Base-by-base conservation (phyloP, 1,140 invertebrate genomes). In the Cydia strobilella region DNA sequence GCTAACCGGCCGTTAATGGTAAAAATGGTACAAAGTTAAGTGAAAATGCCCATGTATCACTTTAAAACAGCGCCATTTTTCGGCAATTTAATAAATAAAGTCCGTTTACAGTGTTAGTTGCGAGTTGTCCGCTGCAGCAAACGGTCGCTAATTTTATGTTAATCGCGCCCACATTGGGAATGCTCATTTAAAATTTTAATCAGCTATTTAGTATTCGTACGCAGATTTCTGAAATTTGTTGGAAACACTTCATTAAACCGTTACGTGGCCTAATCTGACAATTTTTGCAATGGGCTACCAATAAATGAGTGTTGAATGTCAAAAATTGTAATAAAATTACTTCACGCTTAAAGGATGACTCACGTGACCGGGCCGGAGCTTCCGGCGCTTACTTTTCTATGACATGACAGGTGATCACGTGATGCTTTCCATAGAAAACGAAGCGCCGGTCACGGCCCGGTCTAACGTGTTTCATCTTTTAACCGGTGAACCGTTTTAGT, bases 141-240 rank as follows among this genome's bases (percentile, higher is more conserved):
- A 23, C 54, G 18, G 54, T 9, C 54, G 54, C 54, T 59, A 59
- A 59, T 59, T 59, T 59, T 59, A 59, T 59, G 54, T 23, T 10
- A 59, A 59, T 59, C 54, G 54, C 54, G 54, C 15, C 51, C 54
- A 59, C 54, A 59, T 23, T 23, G 54, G 54, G 54, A 20, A 20
- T 59, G 54, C 54, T 59, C 54, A 59, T 59, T 59, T 20, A 1
- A 23, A 59, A 59, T 59, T 59, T 20, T 59, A 59, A 59, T 59
- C 54, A 59, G 54, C 54, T 59, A 23, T 59, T 59, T 59, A 59
- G 54, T 59, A 59, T 59, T 59, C 54, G 54, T 59, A 23, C 54
- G 18, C 20, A 59, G 54, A 59, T 23, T 59, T 12, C 54, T 59
- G 54, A 59, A 59, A 59, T 59, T 59, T 23, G 18, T 23, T 59